These are phyloP conservation scores for Acleris emargana DNA, from an alignment of 2,888 invertebrate species.

Conservation along the genomic window DNA sequence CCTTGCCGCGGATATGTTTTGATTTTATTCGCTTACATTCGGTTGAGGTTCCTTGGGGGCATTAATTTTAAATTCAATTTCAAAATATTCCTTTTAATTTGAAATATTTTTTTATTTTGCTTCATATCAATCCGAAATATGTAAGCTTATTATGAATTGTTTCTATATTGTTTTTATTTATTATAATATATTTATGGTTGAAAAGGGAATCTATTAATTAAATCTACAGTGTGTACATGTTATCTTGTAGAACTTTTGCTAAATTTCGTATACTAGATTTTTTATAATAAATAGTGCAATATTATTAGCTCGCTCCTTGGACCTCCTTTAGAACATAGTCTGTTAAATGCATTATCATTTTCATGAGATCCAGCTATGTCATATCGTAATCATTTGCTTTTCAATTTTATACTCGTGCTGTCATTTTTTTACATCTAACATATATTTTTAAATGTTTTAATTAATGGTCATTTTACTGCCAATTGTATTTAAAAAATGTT, in stretches of 20 bases:
- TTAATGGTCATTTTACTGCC: slow-evolving; percentile 26
- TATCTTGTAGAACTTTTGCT: slow-evolving; percentile 4
- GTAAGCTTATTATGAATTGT: slow-evolving; percentile 10
- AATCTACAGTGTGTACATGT: not conserved
- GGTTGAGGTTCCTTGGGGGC: slow-evolving; percentile 25
- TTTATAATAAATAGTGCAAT: slow-evolving; percentile 17
- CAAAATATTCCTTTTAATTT: not conserved
- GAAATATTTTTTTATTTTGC: not conserved
- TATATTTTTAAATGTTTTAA: slow-evolving; percentile 8
- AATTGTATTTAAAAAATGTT: slow-evolving; percentile 34
- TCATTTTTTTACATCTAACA: slow-evolving; percentile 6
- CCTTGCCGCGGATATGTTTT: not conserved
- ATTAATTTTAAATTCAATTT: slow-evolving; percentile 14
- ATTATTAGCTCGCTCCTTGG: slow-evolving; percentile 5
- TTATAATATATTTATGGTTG: slow-evolving; percentile 9
- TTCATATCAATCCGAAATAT: slow-evolving; percentile 3
- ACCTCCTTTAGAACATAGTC: not conserved
- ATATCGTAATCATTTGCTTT: slow-evolving; percentile 5
- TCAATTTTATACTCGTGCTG: slow-evolving; percentile 11
- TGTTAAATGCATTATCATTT: not conserved
- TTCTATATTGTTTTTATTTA: slow-evolving; percentile 1
- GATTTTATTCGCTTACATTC: slow-evolving; percentile 7
- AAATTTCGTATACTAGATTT: slow-evolving; percentile 10
- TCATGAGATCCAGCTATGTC: not conserved
- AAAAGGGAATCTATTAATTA: not conserved